A percentile compares a stretch with the other conserved stretches of the same genome.
phyloP scores from a whole-genome alignment of 2,113 vertebrate species.

The Chamaetylas fuelleborni region DNA sequence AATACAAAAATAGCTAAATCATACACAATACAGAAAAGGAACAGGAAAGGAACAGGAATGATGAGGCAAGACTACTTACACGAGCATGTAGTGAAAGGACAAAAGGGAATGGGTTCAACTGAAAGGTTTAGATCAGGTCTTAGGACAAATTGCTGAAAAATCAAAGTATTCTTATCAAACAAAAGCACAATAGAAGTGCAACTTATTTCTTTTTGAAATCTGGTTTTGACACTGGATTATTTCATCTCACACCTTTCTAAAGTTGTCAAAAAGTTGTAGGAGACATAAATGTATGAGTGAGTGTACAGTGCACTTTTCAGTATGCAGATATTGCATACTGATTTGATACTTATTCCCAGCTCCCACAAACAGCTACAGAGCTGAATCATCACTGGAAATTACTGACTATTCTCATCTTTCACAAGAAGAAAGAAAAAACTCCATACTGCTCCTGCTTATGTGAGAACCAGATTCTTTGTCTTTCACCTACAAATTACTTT shows the following conservation, averaged over 20 bases:
- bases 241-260: background rate
- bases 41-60: background rate
- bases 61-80: no score
- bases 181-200: background rate
- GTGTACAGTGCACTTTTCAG: background rate
- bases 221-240: background rate
- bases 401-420: background rate
- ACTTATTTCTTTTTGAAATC: background rate
- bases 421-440: background rate
- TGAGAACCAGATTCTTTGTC: background rate
- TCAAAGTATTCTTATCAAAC: background rate
- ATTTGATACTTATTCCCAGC: background rate
- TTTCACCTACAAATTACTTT: background rate
- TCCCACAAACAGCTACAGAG: background rate
- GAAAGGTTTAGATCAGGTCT: background rate
- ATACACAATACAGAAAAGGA: background rate
- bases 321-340: background rate
- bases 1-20: background rate
- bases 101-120: background rate
- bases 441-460: background rate
- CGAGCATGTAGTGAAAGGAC: background rate
- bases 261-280: background rate
- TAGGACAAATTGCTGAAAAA: background rate
- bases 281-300: background rate
- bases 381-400: background rate